Base-by-base conservation (phyloP, 2,797 vertebrate genomes). In the Hoplostethus atlanticus region DNA sequence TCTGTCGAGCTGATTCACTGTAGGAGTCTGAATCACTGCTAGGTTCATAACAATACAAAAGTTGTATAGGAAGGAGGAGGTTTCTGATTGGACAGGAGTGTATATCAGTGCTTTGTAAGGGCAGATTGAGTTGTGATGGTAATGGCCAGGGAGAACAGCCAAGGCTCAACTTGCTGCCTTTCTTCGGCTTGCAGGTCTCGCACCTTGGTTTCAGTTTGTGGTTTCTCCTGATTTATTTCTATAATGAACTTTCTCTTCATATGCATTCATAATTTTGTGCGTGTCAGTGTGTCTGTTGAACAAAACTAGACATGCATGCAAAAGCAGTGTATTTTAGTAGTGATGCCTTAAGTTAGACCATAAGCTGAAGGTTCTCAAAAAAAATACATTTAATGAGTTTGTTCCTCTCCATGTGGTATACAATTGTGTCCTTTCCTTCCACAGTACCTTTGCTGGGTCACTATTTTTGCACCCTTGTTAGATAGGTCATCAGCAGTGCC, bases 231-330 rank as follows among this genome's bases (percentile, higher is more conserved):
- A 81, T 90, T 92, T 88, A 81, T 91, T 91, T 92, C 84, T 90
- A 77, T 76, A 84, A 79, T 57, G 58, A 91, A 83, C 83, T 80
- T 84, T 92, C 77, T 89, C 89, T 89, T 91, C 92, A 91, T 91
- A 91, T 91, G 89, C 91, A 87, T 91, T 90, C 86, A 93, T 90
- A 59, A 88, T 89, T 92, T 89, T 93, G 91, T 94, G 91, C 80
- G 91, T 93, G 89, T 93, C 91, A 8, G 92, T 94, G 91, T 91
- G 92, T 93, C 92, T 91, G 90, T 94, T 93, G 79, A 93, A 88
- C 88, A 89, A 92, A 92, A 93, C 91, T 92, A 93, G 93, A 94
- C 93, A 94, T 94, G 93, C 93, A 94, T 94, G 93, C 93, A 91
- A 92, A 91, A 93, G 83, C 90, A 84, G 90, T 93, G 91, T 93